A percentile compares a stretch with the other conserved stretches of the same genome.
phyloP scores from a whole-genome alignment of 2,797 vertebrate species.

The Pagetopsis macropterus region DNA sequence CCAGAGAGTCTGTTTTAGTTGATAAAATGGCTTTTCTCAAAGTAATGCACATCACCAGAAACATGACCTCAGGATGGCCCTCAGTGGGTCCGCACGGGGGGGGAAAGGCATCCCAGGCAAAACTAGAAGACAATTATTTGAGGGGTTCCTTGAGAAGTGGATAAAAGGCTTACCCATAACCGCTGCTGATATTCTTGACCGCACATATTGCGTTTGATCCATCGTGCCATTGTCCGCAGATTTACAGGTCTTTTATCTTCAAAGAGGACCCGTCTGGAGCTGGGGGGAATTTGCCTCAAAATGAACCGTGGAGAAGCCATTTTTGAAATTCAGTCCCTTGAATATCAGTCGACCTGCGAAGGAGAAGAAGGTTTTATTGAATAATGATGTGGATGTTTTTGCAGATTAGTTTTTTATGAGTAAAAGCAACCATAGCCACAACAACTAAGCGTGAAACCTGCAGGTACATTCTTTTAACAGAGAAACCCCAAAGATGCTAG shows the following conservation, averaged over 20 bases:
- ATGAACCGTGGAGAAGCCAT: slow-evolving; percentile 42
- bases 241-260: slow-evolving; percentile 76
- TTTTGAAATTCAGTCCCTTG: slow-evolving; percentile 38
- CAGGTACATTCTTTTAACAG: slow-evolving; percentile 20
- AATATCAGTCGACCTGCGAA: slow-evolving; percentile 17
- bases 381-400: slow-evolving; percentile 6
- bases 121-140: slow-evolving; percentile 70
- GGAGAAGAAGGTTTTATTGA: slow-evolving; percentile 13
- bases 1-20: slow-evolving; percentile 71
- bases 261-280: slow-evolving; percentile 65
- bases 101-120: slow-evolving; percentile 49
- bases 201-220: slow-evolving; percentile 70
- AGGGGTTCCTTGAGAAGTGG: slow-evolving; percentile 75
- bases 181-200: slow-evolving; percentile 77
- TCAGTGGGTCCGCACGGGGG: slow-evolving; percentile 52
- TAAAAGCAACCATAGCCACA: not conserved
- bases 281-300: slow-evolving; percentile 49
- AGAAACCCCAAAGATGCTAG: slow-evolving; percentile 20
- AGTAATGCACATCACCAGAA: slow-evolving; percentile 64
- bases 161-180: slow-evolving; percentile 79
- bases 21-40: slow-evolving; percentile 77
- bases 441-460: not conserved
- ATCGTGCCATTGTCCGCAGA: slow-evolving; percentile 68
- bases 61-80: slow-evolving; percentile 61
- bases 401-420: slow-evolving; percentile 7